phyloP scores from a whole-genome alignment of 2,113 vertebrate genomes.

The Artemisiospiza belli region DNA sequence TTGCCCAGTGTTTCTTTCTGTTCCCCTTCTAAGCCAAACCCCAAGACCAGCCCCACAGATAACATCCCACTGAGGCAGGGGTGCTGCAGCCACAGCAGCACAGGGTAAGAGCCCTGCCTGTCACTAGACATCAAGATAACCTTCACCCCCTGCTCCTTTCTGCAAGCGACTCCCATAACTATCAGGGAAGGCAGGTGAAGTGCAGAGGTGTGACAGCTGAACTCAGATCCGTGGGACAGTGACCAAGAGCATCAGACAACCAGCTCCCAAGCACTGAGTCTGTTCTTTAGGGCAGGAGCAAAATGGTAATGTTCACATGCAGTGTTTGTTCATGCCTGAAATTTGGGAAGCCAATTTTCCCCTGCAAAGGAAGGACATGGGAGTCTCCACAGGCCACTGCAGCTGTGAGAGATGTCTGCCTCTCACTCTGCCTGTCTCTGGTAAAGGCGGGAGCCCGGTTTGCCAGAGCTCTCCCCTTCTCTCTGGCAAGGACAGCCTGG shows the following conservation, averaged over 20 bases:
- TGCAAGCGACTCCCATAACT: not conserved
- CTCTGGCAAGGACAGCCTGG: not conserved
- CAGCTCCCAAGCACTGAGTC: not conserved
- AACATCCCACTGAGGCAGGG: not conserved
- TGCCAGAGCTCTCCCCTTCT: not conserved
- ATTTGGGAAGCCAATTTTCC: not conserved
- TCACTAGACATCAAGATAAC: not conserved
- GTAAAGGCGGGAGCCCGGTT: not conserved
- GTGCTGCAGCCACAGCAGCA: not conserved
- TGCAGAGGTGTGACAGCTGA: not conserved
- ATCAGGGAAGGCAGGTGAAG: not conserved
- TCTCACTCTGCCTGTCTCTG: not conserved
- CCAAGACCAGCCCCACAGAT: not conserved
- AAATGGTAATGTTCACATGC: fast-evolving
- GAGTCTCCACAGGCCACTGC: not conserved
- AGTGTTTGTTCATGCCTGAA: not conserved
- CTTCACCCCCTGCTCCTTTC: not conserved
- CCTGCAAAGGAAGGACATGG: not conserved
- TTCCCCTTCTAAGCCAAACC: not conserved
- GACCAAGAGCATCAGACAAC: not conserved
- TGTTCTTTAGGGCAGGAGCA: not conserved
- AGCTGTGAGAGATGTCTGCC: not conserved
- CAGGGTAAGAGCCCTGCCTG: not conserved
- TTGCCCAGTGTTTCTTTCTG: not conserved
- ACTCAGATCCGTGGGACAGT: not conserved